Evolutionary conservation across 2,113 vertebrate genomes (phyloP).

Genomic region (human): GRCh38 chrX:22893001-22893500

Average conservation of each 20-base stretch:
- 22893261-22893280: background rate
- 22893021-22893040: background rate
- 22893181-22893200: constrained; percentile 14
- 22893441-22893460: background rate
- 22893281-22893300: background rate
- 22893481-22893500: background rate
- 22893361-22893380: constrained; percentile 2
- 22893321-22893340: background rate
- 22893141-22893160: background rate
- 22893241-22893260: constrained; percentile 10
- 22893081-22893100: background rate
- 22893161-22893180: background rate
- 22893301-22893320: background rate
- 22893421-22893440: background rate
- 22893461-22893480: constrained; percentile 1
- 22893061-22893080: background rate
- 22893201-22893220: background rate
- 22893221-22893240: background rate
- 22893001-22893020: background rate
- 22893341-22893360: background rate
- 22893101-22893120: background rate
- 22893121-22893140: constrained; percentile 36
- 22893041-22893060: background rate
- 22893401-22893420: background rate
- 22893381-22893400: background rate